These are phyloP conservation scores for Nasonia vitripennis DNA, from an alignment of 1,140 invertebrate species.

Conservation along the genomic window DNA sequence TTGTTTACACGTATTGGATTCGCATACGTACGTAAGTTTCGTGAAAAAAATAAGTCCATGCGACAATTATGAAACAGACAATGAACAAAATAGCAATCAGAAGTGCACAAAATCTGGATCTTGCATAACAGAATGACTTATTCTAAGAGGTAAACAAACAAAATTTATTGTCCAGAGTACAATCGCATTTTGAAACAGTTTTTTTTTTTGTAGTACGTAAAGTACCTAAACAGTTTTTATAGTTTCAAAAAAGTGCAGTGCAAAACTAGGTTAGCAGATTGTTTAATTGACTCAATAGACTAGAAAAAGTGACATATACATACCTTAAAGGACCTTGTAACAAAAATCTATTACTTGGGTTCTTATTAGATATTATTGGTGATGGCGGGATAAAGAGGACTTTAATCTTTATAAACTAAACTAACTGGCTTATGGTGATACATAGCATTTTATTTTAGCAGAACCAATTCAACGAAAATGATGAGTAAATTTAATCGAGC, in stretches of 20 bases:
- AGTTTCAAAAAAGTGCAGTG: slow-evolving; percentile 17
- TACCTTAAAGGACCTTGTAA: neutral
- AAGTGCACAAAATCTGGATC: slow-evolving; percentile 29
- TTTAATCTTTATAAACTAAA: neutral
- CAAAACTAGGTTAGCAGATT: slow-evolving; percentile 25
- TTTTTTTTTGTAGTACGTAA: slow-evolving; percentile 22
- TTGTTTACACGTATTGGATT: slow-evolving; percentile 36
- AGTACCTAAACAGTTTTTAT: slow-evolving; percentile 5
- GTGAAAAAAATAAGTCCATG: neutral
- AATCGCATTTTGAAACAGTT: slow-evolving; percentile 13
- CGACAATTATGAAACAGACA: slow-evolving; percentile 5
- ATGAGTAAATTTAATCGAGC: neutral
- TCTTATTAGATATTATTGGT: neutral
- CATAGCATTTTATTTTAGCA: slow-evolving; percentile 25
- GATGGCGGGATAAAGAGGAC: neutral
- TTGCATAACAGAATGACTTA: slow-evolving; percentile 7
- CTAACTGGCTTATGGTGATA: slow-evolving; percentile 30
- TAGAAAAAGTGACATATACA: neutral
- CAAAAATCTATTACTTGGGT: neutral
- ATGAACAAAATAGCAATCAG: slow-evolving; percentile 23
- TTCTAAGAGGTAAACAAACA: slow-evolving; percentile 32
- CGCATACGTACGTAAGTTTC: slow-evolving; percentile 20
- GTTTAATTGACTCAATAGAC: neutral
- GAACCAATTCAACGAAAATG: neutral
- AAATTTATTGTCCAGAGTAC: slow-evolving; percentile 27